phyloP scores from a whole-genome alignment of 2,113 vertebrate species.

The Oenanthe melanoleuca region DNA sequence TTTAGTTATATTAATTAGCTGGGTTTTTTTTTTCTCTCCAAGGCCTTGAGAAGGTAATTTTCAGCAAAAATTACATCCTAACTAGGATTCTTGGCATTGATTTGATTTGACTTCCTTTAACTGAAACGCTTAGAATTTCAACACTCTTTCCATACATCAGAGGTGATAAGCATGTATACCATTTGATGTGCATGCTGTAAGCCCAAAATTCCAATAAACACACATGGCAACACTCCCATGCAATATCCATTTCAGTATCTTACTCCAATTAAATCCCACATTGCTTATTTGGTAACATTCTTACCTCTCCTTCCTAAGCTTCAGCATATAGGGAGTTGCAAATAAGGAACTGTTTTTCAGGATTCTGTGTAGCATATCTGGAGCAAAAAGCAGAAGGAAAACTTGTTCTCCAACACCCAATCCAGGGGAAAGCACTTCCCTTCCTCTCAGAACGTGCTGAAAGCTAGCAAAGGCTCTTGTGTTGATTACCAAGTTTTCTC shows the following conservation, averaged over 20 bases:
- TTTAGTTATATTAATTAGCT: background rate
- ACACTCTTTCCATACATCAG: background rate
- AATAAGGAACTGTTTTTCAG: background rate
- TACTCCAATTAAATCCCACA: background rate
- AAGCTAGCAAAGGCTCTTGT: background rate
- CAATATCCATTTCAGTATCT: background rate
- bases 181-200: background rate
- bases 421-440: background rate
- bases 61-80: background rate
- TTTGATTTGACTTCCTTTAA: background rate
- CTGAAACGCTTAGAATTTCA: background rate
- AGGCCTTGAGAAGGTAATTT: background rate
- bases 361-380: background rate
- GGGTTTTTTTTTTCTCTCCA: background rate
- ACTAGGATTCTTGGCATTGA: background rate
- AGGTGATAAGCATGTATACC: background rate
- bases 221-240: background rate
- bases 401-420: background rate
- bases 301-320: background rate
- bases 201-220: background rate
- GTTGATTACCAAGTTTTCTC: background rate
- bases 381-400: background rate
- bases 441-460: background rate
- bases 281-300: background rate
- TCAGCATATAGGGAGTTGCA: background rate